Base-by-base conservation (phyloP, 2,888 invertebrate genomes). In the Cotesia congregata region DNA sequence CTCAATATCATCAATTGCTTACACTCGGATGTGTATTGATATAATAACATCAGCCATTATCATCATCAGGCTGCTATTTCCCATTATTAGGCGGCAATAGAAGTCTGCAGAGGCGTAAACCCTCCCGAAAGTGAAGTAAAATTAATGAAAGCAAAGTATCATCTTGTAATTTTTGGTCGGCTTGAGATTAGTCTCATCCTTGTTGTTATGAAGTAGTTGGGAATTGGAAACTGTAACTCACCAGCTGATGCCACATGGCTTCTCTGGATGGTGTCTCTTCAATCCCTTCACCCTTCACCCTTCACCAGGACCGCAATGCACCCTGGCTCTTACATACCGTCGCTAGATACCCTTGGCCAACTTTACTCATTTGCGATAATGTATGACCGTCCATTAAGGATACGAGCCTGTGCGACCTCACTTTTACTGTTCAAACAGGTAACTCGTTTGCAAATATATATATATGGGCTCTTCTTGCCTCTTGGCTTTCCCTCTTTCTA, bases 311-410 rank as follows among this genome's bases (percentile, higher is more conserved):
- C 73, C 73, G 67, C 73, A 73, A 67, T 73, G 73, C 50, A 4
- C 50, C 50, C 50, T 50, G 12, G 9, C 65, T 65, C 73, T 73
- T 30, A 65, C 50, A 67, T 65, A 50, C 67, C 50, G 30, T 50
- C 12, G 50, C 50, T 50, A 50, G 50, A 50, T 67, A 73, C 67
- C 73, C 80, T 77, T 80, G 79, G 79, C 82, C 81, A 88, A 88
- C 88, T 88, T 88, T 87, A 84, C 88, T 87, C 87, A 87, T 88
- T 88, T 88, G 86, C 85, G 86, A 86, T 87, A 88, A 87, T 87
- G 85, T 86, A 87, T 87, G 87, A 84, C 84, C 84, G 80, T 81
- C 88, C 87, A 88, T 88, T 88, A 87, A 86, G 87, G 85, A 83
- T 82, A 77, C 78, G 78, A 78, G 78, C 76, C 71, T 62, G 67